phyloP scores from a whole-genome alignment of 2,888 invertebrate species.

The Chaetogeoica ovagalla region DNA sequence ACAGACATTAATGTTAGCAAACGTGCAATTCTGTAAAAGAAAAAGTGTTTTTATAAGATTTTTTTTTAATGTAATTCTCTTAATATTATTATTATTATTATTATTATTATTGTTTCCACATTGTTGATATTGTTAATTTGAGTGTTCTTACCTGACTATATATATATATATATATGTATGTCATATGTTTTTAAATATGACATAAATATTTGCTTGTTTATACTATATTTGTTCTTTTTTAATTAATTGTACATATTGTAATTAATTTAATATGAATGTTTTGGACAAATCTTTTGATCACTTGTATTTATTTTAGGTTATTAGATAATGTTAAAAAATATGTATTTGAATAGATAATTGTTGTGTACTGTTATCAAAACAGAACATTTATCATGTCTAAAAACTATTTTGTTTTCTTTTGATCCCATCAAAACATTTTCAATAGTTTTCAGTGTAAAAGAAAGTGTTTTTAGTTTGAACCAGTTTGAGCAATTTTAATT shows the following conservation, averaged over 20 bases:
- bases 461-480: too few species aligned
- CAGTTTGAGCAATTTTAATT: too few species aligned
- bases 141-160: constrained; percentile 24
- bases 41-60: neutral
- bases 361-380: constrained; percentile 34
- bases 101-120: constrained; percentile 13
- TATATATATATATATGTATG: neutral
- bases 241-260: constrained; percentile 46
- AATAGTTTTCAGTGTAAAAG: neutral
- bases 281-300: constrained; percentile 49
- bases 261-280: constrained; percentile 38
- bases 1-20: constrained; percentile 36
- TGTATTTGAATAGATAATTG: constrained; percentile 45
- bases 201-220: constrained; percentile 40
- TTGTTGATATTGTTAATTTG: constrained; percentile 50
- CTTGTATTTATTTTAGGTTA: constrained; percentile 50
- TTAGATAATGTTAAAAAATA: constrained; percentile 46
- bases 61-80: constrained; percentile 20
- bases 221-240: constrained; percentile 27
- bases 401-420: constrained; percentile 1
- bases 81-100: too few species aligned
- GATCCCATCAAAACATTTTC: neutral
- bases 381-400: constrained; percentile 32
- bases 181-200: constrained; percentile 25
- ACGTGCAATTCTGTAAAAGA: constrained; percentile 33